Evolutionary conservation across 2,888 invertebrate species (phyloP).

Genomic region (Dioctria linearis): DNA sequence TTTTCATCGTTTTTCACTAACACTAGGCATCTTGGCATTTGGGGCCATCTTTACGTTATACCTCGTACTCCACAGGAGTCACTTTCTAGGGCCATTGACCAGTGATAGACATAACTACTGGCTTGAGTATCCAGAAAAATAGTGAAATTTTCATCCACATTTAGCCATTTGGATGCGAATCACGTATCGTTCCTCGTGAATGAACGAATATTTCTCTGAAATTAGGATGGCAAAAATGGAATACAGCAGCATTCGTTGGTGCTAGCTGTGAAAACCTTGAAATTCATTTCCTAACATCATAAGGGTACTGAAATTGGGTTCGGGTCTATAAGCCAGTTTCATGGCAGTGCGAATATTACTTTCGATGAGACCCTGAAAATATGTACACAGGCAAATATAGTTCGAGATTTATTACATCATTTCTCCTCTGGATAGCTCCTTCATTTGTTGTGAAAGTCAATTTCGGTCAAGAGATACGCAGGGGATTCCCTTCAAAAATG

Average conservation of each 20-base stretch:
- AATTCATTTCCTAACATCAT: conserved; percentile 46
- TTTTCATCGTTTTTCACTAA: too few relatives aligned
- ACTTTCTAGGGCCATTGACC: conserved; percentile 21
- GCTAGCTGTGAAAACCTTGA: conserved; percentile 8
- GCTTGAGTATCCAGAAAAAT: conserved; percentile 26
- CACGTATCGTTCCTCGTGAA: conserved; percentile 46
- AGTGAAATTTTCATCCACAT: conserved; percentile 34
- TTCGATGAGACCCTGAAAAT: conserved; percentile 17
- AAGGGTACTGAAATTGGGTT: conserved; percentile 37
- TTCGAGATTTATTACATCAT: conserved; percentile 35
- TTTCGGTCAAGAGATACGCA: conserved; percentile 31
- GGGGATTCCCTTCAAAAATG: conserved; percentile 25
- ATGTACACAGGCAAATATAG: conserved; percentile 33
- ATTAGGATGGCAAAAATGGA: conserved; percentile 43
- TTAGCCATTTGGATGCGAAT: conserved; percentile 34
- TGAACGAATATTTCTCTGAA: conserved; percentile 47
- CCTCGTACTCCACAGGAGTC: neutral
- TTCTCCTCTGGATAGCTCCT: conserved; percentile 15
- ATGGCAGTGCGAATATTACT: conserved; percentile 36
- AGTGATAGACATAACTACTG: conserved; percentile 45
- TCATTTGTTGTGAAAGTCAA: conserved; percentile 42
- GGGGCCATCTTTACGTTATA: too few relatives aligned
- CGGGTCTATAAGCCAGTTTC: conserved; percentile 10
- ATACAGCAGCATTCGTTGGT: conserved; percentile 33
- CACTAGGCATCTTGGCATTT: too few relatives aligned